Conservation (phyloP, 2,113 vertebrate species). For the Antechinus stuartii region DNA sequence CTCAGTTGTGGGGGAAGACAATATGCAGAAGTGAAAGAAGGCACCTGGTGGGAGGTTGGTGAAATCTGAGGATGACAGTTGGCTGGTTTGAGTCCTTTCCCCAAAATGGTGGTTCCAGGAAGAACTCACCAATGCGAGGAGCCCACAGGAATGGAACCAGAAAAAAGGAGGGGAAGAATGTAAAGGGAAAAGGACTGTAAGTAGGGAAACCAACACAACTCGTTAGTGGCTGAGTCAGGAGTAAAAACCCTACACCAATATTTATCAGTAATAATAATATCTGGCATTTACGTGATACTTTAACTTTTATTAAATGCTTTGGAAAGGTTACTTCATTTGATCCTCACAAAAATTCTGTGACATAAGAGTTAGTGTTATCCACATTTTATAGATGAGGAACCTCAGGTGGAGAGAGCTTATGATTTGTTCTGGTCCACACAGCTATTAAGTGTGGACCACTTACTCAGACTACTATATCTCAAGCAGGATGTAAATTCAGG, state of each 20-base stretch:
- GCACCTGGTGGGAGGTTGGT: too few species aligned
- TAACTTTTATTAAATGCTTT: background rate
- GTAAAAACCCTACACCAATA: background rate
- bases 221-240: background rate
- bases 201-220: background rate
- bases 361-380: background rate
- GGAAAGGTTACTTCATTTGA: background rate
- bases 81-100: background rate
- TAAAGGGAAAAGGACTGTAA: background rate
- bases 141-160: background rate
- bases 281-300: background rate
- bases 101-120: background rate
- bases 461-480: too few species aligned
- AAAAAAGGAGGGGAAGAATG: background rate
- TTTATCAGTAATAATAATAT: background rate
- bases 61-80: background rate
- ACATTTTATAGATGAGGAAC: background rate
- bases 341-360: background rate
- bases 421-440: background rate
- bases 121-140: background rate
- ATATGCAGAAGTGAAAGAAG: background rate
- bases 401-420: background rate
- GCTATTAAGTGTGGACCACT: background rate
- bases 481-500: background rate
- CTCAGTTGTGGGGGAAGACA: background rate